A percentile compares a stretch with the other conserved stretches of the same genome.
Evolutionary conservation across 2,113 vertebrate species (phyloP).

Genomic region (Turdus rufiventris): DNA sequence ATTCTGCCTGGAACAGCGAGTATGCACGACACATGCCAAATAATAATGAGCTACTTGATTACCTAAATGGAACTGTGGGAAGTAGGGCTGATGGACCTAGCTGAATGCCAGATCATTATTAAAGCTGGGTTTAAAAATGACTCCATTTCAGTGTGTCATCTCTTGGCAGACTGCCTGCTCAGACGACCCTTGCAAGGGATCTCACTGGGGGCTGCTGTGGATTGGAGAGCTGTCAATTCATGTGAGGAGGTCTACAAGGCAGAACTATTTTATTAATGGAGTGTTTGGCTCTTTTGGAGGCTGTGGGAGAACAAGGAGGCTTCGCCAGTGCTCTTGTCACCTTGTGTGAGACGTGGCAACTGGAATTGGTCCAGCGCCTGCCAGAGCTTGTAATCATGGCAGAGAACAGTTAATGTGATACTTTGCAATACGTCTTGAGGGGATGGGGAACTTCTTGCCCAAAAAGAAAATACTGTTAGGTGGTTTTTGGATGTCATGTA

Average conservation of each 20-base stretch:
- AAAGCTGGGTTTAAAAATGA: background rate
- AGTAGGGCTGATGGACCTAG: background rate
- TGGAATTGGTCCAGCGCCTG: background rate
- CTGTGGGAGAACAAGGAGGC: background rate
- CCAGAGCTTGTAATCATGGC: background rate
- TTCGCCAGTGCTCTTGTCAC: background rate
- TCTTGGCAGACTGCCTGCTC: background rate
- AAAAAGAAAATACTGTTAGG: background rate
- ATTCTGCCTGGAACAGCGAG: background rate
- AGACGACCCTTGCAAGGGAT: background rate
- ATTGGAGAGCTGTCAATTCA: background rate
- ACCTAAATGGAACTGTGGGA: background rate
- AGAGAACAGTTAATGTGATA: background rate
- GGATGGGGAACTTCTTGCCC: background rate
- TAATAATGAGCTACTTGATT: slow-evolving; percentile 9
- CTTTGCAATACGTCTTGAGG: background rate
- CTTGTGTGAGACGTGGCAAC: background rate
- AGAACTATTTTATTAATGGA: slow-evolving; percentile 30
- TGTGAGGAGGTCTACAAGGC: background rate
- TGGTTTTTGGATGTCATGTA: background rate
- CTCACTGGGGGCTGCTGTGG: background rate
- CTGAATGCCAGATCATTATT: background rate
- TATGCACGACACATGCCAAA: background rate
- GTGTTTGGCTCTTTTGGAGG: background rate
- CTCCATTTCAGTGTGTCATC: background rate